These are phyloP conservation scores for Pelmatolapia mariae DNA, from an alignment of 2,113 vertebrate species.

Conservation along the genomic window DNA sequence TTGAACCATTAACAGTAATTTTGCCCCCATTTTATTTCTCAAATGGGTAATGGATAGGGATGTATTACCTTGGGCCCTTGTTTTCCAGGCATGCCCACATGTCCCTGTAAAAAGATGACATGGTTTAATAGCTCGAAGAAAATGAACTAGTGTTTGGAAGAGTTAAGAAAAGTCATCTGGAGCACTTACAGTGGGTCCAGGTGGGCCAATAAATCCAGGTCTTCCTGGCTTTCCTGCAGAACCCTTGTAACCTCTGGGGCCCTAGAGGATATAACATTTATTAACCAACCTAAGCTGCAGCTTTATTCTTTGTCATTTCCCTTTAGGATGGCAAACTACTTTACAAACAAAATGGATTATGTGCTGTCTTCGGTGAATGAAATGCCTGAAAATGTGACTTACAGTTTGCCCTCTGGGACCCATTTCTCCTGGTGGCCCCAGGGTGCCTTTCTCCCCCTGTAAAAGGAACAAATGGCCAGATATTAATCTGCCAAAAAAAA, in stretches of 20 bases:
- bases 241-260: slow-evolving; percentile 69
- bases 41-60: background rate
- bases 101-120: slow-evolving; percentile 65
- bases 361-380: background rate
- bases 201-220: slow-evolving; percentile 72
- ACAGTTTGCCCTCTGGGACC: slow-evolving; percentile 71
- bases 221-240: slow-evolving; percentile 73
- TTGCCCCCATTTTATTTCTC: background rate
- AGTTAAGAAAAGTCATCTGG: slow-evolving; percentile 26
- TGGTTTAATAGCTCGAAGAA: slow-evolving; percentile 39
- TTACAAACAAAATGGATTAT: slow-evolving; percentile 11
- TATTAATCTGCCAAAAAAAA: slow-evolving; percentile 5
- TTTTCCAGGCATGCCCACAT: slow-evolving; percentile 64
- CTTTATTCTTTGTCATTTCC: slow-evolving; percentile 26
- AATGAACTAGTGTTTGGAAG: slow-evolving; percentile 32
- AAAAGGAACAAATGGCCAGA: slow-evolving; percentile 4
- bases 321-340: slow-evolving; percentile 43
- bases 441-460: slow-evolving; percentile 75
- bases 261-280: slow-evolving; percentile 60
- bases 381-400: slow-evolving; percentile 50
- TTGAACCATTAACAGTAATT: background rate
- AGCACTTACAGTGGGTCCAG: slow-evolving; percentile 66
- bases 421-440: slow-evolving; percentile 71
- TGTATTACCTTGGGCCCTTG: slow-evolving; percentile 67
- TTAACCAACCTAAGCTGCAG: slow-evolving; percentile 26